Conservation (phyloP, 2,888 invertebrate genomes). For the Auanema sp. region DNA sequence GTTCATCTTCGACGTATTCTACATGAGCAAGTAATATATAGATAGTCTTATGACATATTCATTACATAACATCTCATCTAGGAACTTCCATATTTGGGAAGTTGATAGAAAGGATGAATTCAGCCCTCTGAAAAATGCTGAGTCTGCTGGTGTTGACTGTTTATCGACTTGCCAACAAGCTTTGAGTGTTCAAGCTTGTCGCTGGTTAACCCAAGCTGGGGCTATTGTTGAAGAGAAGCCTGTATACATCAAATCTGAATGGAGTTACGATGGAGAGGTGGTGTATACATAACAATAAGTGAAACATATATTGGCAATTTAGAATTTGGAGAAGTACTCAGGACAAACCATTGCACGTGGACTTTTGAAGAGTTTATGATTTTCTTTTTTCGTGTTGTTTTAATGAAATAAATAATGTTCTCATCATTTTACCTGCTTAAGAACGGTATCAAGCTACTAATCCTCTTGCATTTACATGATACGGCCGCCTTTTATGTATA, state of each 20-base stretch:
- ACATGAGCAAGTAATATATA: conserved; percentile 75
- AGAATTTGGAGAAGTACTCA: no score
- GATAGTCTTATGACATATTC: conserved; percentile 7
- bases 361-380: no score
- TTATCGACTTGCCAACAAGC: conserved; percentile 74
- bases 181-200: conserved; percentile 24
- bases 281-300: not conserved
- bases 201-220: conserved; percentile 16
- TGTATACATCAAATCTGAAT: conserved; percentile 9
- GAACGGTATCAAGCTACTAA: no score
- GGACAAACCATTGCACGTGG: no score
- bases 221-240: not conserved
- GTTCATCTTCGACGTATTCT: conserved; percentile 98
- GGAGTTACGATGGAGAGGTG: conserved; percentile 20
- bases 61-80: conserved; percentile 38
- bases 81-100: conserved; percentile 81
- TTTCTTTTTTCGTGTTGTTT: no score
- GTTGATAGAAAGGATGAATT: conserved; percentile 93
- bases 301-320: not conserved
- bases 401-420: no score
- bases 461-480: no score
- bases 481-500: no score
- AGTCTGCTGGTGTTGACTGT: conserved; percentile 80
- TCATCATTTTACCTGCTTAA: no score
- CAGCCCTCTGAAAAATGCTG: conserved; percentile 91